Percentiles rank a stretch among this genome's conserved stretches.
These are phyloP conservation scores for Lagorchestes hirsutus DNA, from an alignment of 2,797 vertebrate genomes.

Conservation along the genomic window DNA sequence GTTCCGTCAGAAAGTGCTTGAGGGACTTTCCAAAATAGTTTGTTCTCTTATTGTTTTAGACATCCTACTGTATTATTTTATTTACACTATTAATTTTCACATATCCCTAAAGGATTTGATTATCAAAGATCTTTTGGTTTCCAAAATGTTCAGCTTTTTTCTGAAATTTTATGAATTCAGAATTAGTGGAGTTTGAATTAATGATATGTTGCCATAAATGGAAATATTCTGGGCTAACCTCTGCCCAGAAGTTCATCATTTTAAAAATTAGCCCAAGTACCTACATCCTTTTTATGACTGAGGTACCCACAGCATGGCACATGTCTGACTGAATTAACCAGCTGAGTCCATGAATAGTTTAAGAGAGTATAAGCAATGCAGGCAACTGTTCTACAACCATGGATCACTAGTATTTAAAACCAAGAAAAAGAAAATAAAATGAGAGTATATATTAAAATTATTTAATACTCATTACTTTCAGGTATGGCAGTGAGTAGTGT, in stretches of 20 bases:
- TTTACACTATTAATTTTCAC: slow-evolving; percentile 68
- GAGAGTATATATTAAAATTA: background rate
- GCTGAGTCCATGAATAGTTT: background rate
- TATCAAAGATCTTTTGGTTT: slow-evolving; percentile 44
- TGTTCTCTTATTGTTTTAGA: slow-evolving; percentile 58
- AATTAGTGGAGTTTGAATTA: slow-evolving; percentile 61
- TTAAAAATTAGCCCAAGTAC: background rate
- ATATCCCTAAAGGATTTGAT: slow-evolving; percentile 65
- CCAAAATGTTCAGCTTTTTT: slow-evolving; percentile 34
- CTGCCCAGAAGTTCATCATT: background rate
- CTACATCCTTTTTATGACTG: background rate
- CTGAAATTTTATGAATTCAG: slow-evolving; percentile 66
- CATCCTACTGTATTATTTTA: slow-evolving; percentile 51
- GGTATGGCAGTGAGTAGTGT: background rate
- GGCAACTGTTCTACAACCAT: background rate
- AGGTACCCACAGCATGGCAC: background rate
- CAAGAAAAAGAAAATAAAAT: background rate
- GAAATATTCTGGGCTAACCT: background rate
- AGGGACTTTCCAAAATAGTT: slow-evolving; percentile 58
- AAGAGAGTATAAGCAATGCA: background rate
- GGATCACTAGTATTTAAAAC: background rate
- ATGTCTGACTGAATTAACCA: background rate
- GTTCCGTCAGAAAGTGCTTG: slow-evolving; percentile 62
- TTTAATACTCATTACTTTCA: background rate
- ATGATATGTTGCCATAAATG: background rate